phyloP scores from a whole-genome alignment of 2,888 invertebrate genomes.

The Drosophila heteroneura region DNA sequence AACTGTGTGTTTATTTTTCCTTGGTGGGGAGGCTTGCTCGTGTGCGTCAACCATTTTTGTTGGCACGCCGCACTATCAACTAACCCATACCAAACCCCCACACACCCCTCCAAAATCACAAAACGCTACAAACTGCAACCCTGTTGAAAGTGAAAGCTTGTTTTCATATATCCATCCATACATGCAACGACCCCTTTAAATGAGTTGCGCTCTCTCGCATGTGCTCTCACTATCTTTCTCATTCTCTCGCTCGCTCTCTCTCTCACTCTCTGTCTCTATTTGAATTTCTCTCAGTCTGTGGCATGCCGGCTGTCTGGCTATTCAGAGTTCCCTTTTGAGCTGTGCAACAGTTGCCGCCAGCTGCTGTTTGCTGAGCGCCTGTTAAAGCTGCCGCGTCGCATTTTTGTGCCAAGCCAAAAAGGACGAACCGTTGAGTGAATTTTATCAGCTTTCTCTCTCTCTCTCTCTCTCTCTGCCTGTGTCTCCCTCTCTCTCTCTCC shows the following conservation, averaged over 20 bases:
- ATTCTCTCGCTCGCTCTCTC: slow-evolving; percentile 5
- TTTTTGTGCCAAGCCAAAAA: slow-evolving; percentile 78
- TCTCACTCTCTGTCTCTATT: slow-evolving; percentile 5
- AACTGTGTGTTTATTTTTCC: slow-evolving; percentile 4
- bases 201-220: slow-evolving; percentile 26
- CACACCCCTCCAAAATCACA: slow-evolving; percentile 4
- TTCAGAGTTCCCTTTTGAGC: slow-evolving; percentile 63
- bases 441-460: slow-evolving; percentile 20
- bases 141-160: slow-evolving; percentile 70
- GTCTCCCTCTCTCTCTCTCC: background rate
- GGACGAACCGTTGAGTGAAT: slow-evolving; percentile 79
- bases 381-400: slow-evolving; percentile 73
- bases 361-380: slow-evolving; percentile 67
- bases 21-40: slow-evolving; percentile 5
- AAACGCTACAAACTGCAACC: slow-evolving; percentile 42
- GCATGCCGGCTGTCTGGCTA: slow-evolving; percentile 61
- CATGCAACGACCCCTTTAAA: slow-evolving; percentile 77
- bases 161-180: slow-evolving; percentile 25
- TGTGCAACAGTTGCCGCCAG: slow-evolving; percentile 69
- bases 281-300: background rate
- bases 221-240: slow-evolving; percentile 12
- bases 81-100: slow-evolving; percentile 4
- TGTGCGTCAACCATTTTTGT: slow-evolving; percentile 58
- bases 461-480: slow-evolving; percentile 20
- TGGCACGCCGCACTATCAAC: slow-evolving; percentile 37